Evolutionary conservation across 2,797 vertebrate genomes (phyloP).

Genomic region (Glossophaga mutica): DNA sequence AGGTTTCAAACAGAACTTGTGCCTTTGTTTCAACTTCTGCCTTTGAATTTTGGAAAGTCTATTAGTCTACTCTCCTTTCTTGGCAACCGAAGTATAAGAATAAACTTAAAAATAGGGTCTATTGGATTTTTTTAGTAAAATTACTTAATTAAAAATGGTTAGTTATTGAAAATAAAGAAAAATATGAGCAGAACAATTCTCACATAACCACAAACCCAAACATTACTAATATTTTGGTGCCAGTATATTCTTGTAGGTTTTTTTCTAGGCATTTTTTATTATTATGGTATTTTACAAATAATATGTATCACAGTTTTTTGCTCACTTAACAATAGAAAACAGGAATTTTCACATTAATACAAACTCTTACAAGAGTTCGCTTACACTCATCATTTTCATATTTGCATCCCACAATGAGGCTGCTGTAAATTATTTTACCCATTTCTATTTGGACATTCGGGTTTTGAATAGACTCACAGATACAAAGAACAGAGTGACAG

Average conservation of each 20-base stretch:
- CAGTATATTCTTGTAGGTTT: background rate
- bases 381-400: constrained; percentile 37
- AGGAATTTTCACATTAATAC: constrained; percentile 44
- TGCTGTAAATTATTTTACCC: constrained; percentile 22
- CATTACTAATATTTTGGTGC: background rate
- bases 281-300: constrained; percentile 26
- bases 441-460: background rate
- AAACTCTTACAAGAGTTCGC: constrained; percentile 23
- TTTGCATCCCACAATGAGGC: constrained; percentile 12
- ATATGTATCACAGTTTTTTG: background rate
- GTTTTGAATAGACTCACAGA: constrained; percentile 11
- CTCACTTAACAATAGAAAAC: constrained; percentile 18
- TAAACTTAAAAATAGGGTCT: background rate
- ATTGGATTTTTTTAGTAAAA: background rate
- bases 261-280: constrained; percentile 25
- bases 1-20: constrained; percentile 40
- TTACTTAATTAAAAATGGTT: background rate
- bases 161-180: constrained; percentile 27
- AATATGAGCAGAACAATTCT: background rate
- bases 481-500: background rate
- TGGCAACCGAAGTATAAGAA: background rate
- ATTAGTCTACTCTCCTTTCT: background rate
- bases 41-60: constrained; percentile 19
- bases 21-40: constrained; percentile 16
- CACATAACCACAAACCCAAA: background rate